Conservation (phyloP, 2,797 vertebrate species). For the Hydrophis major region DNA sequence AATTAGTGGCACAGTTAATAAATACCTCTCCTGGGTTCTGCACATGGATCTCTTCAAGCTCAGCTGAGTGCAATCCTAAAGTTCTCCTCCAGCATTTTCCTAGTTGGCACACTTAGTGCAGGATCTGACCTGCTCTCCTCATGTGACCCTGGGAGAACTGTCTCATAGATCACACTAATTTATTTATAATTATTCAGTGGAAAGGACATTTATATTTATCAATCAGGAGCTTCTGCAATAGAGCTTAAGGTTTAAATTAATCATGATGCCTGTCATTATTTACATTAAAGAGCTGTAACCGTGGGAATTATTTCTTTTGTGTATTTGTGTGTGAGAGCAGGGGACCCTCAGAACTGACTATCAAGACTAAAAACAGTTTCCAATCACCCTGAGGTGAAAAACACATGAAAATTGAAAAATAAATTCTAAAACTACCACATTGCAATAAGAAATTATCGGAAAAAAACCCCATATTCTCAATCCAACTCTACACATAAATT, state of each 20-base stretch:
- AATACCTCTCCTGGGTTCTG: background rate
- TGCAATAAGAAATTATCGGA: background rate
- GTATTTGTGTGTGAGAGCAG: background rate
- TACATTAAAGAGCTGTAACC: background rate
- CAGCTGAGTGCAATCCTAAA: background rate
- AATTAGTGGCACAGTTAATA: background rate
- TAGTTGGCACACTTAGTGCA: background rate
- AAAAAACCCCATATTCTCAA: background rate
- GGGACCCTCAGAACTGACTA: background rate
- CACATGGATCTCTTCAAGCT: background rate
- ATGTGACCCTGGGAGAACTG: background rate
- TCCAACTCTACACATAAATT: background rate
- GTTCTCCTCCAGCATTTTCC: background rate
- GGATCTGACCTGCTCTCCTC: background rate
- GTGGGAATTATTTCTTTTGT: background rate
- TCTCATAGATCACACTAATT: background rate
- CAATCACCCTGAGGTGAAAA: background rate
- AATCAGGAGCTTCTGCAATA: background rate
- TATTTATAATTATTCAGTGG: background rate
- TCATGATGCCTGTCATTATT: too few species aligned
- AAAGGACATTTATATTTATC: background rate
- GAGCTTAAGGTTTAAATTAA: background rate
- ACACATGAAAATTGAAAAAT: background rate
- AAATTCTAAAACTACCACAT: background rate
- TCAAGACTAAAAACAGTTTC: background rate